A percentile compares a stretch with the other conserved stretches of the same genome.
Evolutionary conservation across 2,888 invertebrate genomes (phyloP).

Genomic region (Troides oblongomaculatus): DNA sequence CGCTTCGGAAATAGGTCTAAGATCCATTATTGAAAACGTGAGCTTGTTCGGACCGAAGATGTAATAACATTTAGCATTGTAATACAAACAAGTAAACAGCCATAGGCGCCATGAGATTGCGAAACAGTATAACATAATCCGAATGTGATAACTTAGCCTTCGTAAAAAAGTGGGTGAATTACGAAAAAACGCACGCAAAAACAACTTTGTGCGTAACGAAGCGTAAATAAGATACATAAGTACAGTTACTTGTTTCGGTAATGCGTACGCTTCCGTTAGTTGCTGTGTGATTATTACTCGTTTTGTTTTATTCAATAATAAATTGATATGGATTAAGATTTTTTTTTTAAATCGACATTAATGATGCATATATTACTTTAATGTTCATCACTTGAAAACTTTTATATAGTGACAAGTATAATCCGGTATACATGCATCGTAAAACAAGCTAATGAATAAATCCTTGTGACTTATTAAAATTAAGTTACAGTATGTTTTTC

Average conservation of each 20-base stretch:
- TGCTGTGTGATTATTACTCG: not conserved
- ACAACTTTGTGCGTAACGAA: constrained; percentile 59
- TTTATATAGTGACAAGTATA: not conserved
- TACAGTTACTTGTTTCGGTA: constrained; percentile 66
- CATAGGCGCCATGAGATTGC: constrained; percentile 21
- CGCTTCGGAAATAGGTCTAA: constrained; percentile 56
- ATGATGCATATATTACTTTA: not conserved
- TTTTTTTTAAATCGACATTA: not conserved
- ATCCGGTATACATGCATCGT: too few relatives aligned
- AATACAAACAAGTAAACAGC: constrained; percentile 18
- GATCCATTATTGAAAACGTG: constrained; percentile 61
- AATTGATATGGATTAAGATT: not conserved
- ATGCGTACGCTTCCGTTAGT: constrained; percentile 37
- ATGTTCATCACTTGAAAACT: not conserved
- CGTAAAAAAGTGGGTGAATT: constrained; percentile 47
- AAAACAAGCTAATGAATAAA: too few relatives aligned
- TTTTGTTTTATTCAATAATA: not conserved
- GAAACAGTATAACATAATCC: constrained; percentile 15
- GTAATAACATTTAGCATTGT: constrained; percentile 21
- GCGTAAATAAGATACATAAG: constrained; percentile 56
- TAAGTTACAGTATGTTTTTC: too few relatives aligned
- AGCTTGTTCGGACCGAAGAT: constrained; percentile 48
- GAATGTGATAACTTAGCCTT: not conserved
- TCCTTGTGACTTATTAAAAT: too few relatives aligned
- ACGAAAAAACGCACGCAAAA: constrained; percentile 47